Evolutionary conservation across 2,888 invertebrate species (phyloP).

Genomic region (Drosophila falleni): DNA sequence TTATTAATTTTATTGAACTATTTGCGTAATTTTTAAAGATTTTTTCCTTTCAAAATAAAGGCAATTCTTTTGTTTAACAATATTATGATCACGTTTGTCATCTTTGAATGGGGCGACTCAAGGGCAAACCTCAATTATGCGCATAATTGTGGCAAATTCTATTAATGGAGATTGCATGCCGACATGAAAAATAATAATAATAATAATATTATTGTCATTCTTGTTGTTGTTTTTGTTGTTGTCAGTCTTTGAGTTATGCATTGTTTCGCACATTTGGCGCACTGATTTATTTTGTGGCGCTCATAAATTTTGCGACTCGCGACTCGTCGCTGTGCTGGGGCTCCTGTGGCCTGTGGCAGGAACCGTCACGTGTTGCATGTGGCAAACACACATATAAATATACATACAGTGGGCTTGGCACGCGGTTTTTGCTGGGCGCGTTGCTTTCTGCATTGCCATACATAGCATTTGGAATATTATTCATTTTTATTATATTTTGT

Average conservation of each 20-base stretch:
- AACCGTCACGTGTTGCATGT: slow-evolving; percentile 75
- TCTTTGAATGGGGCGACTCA: slow-evolving; percentile 1
- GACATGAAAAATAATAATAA: slow-evolving; percentile 52
- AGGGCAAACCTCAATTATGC: neutral
- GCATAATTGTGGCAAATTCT: slow-evolving; percentile 59
- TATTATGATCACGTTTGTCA: slow-evolving; percentile 25
- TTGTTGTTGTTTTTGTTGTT: slow-evolving; percentile 26
- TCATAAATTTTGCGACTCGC: slow-evolving; percentile 64
- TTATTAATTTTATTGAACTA: neutral
- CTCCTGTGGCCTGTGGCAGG: slow-evolving; percentile 58
- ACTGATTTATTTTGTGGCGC: slow-evolving; percentile 74
- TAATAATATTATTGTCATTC: slow-evolving; percentile 48
- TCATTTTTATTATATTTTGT: slow-evolving; percentile 82
- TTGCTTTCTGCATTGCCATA: slow-evolving; percentile 18
- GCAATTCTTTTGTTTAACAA: slow-evolving; percentile 12
- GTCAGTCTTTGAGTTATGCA: slow-evolving; percentile 69
- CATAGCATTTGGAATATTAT: slow-evolving; percentile 73
- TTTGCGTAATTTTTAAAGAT: slow-evolving; percentile 17
- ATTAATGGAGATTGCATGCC: slow-evolving; percentile 56
- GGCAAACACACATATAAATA: slow-evolving; percentile 20
- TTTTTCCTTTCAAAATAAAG: slow-evolving; percentile 2
- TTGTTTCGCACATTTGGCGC: slow-evolving; percentile 76
- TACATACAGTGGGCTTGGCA: slow-evolving; percentile 25
- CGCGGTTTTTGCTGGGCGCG: slow-evolving; percentile 46
- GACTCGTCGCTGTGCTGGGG: slow-evolving; percentile 21